Percentiles rank a stretch among this genome's conserved stretches.
Conservation (phyloP, 2,888 invertebrate genomes). For the Polydrusus tereticollis region DNA sequence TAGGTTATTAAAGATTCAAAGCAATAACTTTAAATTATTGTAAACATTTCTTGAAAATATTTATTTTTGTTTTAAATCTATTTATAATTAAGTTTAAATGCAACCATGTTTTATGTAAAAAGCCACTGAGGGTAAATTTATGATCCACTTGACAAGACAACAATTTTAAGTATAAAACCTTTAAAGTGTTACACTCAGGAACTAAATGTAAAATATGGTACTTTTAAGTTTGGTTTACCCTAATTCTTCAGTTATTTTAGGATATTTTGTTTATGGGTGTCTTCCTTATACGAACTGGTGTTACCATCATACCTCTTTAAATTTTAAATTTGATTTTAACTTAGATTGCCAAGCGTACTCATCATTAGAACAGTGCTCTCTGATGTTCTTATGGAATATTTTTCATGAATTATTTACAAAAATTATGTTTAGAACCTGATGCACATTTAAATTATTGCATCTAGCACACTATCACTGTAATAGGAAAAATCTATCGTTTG, state of each 20-base stretch:
- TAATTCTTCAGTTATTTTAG: background rate
- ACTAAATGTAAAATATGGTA: too few relatives aligned
- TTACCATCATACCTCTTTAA: background rate
- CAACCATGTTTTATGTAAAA: background rate
- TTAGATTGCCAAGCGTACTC: background rate
- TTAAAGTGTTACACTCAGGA: too few relatives aligned
- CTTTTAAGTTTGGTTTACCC: background rate
- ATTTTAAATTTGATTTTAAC: background rate
- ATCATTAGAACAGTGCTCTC: too few relatives aligned
- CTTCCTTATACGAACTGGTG: background rate
- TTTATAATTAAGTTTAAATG: background rate
- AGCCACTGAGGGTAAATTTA: too few relatives aligned
- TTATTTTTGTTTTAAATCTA: background rate
- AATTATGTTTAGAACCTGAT: too few relatives aligned
- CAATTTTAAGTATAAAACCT: too few relatives aligned
- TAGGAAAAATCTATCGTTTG: too few relatives aligned
- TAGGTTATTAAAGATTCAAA: slow-evolving; percentile 30
- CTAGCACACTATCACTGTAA: too few relatives aligned
- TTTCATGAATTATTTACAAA: too few relatives aligned
- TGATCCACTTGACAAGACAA: too few relatives aligned
- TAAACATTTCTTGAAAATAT: background rate
- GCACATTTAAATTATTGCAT: too few relatives aligned
- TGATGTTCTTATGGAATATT: too few relatives aligned
- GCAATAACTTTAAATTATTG: slow-evolving; percentile 30
- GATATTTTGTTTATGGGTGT: background rate